Evolutionary conservation across 2,888 invertebrate genomes (phyloP).

Genomic region (Creontiades dilutus): DNA sequence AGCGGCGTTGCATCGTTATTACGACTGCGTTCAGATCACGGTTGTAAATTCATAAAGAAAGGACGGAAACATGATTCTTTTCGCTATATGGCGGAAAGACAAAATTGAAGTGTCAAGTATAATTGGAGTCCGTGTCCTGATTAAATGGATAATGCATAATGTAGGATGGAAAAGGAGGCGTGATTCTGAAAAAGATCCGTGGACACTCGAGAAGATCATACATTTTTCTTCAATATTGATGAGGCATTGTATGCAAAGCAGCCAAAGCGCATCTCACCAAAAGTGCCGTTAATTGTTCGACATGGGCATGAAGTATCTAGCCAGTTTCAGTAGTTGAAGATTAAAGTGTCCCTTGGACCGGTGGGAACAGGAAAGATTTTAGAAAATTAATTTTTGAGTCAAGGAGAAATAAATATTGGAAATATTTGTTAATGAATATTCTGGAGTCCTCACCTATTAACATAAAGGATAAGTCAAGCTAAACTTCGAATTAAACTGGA

Average conservation of each 20-base stretch:
- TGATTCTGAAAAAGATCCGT: conserved; percentile 45
- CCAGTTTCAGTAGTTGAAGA: background rate
- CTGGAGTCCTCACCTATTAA: too few species aligned
- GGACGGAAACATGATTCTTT: background rate
- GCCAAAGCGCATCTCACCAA: conserved; percentile 51
- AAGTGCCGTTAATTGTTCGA: conserved; percentile 63
- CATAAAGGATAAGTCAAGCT: too few species aligned
- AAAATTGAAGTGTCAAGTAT: conserved; percentile 27
- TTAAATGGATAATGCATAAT: conserved; percentile 50
- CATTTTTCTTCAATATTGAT: conserved; percentile 59
- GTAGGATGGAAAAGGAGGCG: conserved; percentile 15
- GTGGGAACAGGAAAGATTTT: too few species aligned
- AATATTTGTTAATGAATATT: too few species aligned
- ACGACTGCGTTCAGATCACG: background rate
- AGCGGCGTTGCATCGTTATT: background rate
- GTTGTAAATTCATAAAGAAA: background rate
- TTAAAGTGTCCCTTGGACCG: background rate
- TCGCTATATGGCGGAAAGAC: background rate
- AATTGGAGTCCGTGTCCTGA: conserved; percentile 40
- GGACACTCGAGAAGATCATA: conserved; percentile 19
- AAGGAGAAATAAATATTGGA: too few species aligned
- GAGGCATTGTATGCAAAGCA: conserved; percentile 61
- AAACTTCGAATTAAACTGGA: too few species aligned
- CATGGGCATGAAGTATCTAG: background rate
- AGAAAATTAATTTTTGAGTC: too few species aligned